phyloP scores from a whole-genome alignment of 2,797 vertebrate species.

The Denticeps clupeoides region DNA sequence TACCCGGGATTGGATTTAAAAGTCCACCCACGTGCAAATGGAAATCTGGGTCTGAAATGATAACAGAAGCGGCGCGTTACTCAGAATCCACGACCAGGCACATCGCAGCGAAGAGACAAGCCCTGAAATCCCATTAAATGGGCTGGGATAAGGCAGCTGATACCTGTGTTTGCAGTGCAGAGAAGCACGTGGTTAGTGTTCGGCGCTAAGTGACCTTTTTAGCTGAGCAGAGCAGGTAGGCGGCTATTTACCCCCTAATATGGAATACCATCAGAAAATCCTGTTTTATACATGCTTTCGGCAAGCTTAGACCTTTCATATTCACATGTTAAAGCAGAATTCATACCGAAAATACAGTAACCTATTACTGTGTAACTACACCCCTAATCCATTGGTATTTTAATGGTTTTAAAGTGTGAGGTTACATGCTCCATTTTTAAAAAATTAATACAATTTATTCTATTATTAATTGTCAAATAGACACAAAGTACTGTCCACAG shows the following conservation, averaged over 20 bases:
- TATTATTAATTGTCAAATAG: too few species aligned
- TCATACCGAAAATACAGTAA: too few species aligned
- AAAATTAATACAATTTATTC: too few species aligned
- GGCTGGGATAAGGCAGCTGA: constrained; percentile 23
- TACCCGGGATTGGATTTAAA: constrained; percentile 98
- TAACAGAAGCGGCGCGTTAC: constrained; percentile 51
- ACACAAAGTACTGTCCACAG: too few species aligned
- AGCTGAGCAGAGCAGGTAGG: constrained; percentile 3
- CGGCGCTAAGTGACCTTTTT: constrained; percentile 16
- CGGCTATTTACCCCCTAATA: background rate
- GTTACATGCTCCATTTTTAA: too few species aligned
- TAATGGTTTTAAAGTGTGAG: too few species aligned
- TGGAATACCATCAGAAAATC: too few species aligned
- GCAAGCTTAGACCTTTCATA: too few species aligned
- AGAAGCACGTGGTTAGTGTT: constrained; percentile 10
- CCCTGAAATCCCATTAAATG: constrained; percentile 46
- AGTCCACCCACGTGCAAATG: constrained; percentile 94
- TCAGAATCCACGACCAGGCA: constrained; percentile 31
- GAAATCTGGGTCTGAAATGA: constrained; percentile 93
- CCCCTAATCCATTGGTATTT: too few species aligned
- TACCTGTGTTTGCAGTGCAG: constrained; percentile 17
- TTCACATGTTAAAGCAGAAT: too few species aligned
- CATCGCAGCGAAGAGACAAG: constrained; percentile 31
- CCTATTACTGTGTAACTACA: too few species aligned
- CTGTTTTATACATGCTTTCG: too few species aligned